Conservation (phyloP, 2,888 invertebrate species). For the Loripinus fragilis region DNA sequence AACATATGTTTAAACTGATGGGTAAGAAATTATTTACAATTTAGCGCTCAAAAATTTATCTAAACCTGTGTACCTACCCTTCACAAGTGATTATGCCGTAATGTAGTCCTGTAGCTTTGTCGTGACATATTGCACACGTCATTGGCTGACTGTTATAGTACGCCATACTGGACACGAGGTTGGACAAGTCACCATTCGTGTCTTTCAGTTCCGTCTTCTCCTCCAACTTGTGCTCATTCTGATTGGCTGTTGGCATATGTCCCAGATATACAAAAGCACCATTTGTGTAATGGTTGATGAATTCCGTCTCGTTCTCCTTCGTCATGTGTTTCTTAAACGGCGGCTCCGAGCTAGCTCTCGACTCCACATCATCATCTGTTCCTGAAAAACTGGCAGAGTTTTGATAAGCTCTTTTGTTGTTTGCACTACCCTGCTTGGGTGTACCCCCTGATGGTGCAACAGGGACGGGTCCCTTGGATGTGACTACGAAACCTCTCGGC, state of each 20-base stretch:
- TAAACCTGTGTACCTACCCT: constrained; percentile 87
- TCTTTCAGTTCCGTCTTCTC: not conserved
- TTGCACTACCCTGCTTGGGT: not conserved
- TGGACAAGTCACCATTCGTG: constrained; percentile 11
- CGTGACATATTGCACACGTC: constrained; percentile 91
- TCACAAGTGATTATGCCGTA: constrained; percentile 99
- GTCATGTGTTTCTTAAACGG: constrained; percentile 23
- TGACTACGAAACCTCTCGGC: constrained; percentile 57
- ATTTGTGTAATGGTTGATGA: constrained; percentile 76
- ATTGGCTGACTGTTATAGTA: constrained; percentile 88
- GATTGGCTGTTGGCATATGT: constrained; percentile 31
- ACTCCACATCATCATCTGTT: constrained; percentile 13
- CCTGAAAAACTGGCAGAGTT: not conserved
- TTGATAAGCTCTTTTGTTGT: not conserved
- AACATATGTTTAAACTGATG: not conserved
- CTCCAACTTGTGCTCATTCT: not conserved
- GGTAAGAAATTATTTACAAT: not conserved
- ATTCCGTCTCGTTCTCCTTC: constrained; percentile 63
- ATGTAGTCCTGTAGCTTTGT: constrained; percentile 98
- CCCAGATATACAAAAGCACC: constrained; percentile 73
- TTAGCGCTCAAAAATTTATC: not conserved
- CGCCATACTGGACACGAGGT: constrained; percentile 63
- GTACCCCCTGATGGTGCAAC: not conserved
- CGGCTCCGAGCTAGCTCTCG: constrained; percentile 1
- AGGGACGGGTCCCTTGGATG: constrained; percentile 45